Base-by-base conservation (phyloP, 2,888 invertebrate species). In the Cephalotes varians region DNA sequence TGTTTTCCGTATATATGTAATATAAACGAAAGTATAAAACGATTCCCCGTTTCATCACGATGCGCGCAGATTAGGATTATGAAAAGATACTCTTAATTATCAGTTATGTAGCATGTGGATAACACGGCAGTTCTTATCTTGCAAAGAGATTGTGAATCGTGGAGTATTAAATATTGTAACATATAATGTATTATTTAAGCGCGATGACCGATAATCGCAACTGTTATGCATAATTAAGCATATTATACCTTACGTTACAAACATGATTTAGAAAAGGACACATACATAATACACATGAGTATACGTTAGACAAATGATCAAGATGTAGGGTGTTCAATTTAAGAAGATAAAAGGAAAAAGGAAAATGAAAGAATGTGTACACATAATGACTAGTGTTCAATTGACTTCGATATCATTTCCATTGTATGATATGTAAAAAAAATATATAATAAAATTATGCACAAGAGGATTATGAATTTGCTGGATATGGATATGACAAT, bases 401-500 rank as follows among this genome's bases (percentile, higher is more conserved):
- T 91, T 92, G 92, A 91, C 92, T 94, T 93, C 92, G 91, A 88
- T 92, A 93, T 92, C 93, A 94, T 93, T 94, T 94, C 93, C 93
- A 94, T 92, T 94, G 94, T 94, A 94, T 91, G 92, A 94, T 94
- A 94, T 94, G 94, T 93, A 93, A 93, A 93, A 92, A 93, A 90
- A 71, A 92, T 92, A 92, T 91, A 85, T 64, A 92, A 92, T 89
- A 91, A 91, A 76, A 87, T 84, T 90, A 88, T 91, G 85, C 88
- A 91, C 89, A 91, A 91, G 87, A 88, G 51, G 44, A 64, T 28
- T 21, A 28, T 18, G 4, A 21, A 40, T n/a, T 44, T 49, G 25
- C 49, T 44, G 37, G 31, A 34, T 9, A 28, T 37, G 34, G 31
- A 67, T 67, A 21, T 37, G 21, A 34, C n/a, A n/a, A 21, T 34